Evolutionary conservation across 1,140 invertebrate genomes (phyloP), one percentile per base, ranked within the genome.

Genomic region (Leptinotarsa lineolata): DNA sequence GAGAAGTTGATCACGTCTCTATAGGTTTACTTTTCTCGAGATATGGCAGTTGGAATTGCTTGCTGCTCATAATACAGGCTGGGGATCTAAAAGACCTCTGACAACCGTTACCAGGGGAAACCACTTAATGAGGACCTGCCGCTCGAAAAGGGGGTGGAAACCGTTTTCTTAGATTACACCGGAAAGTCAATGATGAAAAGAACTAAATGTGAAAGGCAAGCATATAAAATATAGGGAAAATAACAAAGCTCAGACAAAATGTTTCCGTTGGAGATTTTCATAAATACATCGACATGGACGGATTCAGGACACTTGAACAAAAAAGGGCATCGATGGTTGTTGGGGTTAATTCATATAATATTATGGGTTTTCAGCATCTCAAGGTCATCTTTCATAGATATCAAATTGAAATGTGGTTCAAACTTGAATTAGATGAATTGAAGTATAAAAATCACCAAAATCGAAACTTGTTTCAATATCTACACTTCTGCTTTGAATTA

Each of bases 41-140:
- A 22, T 70, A 65, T 69, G 58, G 67, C 68, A 69, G 60, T 72
- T 75, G 20, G 48, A 75, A 77, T 75, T 73, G 74, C 70, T 73
- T 20, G 39, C 70, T 77, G 68, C 69, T 75, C 72, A 73, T 76
- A 77, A 76, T 69, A 77, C 72, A 72, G 75, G 72, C 69, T 18
- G 69, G 64, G 72, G 72, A 72, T 68, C 73, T 77, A 74, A 77
- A 69, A 63, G 76, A 73, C 64, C 76, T 76, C 75, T 76, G 77
- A 80, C 77, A 79, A 81, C 78, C 78, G 79, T 81, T 80, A 77
- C 80, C 80, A 76, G 65, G 78, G 79, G 80, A 81, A 79, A 81
- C 79, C 79, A 81, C 80, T 80, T 81, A 81, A 81, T 81, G 80
- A 81, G 61, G 79, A 72, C 73, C 76, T 68, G 71, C 74, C 76